Evolutionary conservation across 64 coral and sea anemone species (phyloP).

Genomic region (Actinia equina): DNA sequence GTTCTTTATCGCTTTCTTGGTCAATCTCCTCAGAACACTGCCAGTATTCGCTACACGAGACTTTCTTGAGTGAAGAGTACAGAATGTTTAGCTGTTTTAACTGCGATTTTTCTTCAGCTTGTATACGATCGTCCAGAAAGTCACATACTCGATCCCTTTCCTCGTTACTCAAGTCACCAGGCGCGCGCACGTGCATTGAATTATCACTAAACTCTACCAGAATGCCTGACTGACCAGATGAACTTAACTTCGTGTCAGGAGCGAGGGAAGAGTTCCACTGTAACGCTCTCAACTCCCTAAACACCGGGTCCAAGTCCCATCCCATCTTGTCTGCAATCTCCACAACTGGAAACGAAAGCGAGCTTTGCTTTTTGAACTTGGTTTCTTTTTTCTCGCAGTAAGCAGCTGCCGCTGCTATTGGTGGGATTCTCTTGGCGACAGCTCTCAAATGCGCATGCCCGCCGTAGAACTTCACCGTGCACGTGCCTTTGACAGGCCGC

Average conservation of each 20-base stretch:
- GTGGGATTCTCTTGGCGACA: conserved; percentile 74
- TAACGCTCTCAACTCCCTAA: conserved; percentile 69
- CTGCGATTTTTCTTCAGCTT: conserved; percentile 83
- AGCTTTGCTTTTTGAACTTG: conserved; percentile 53
- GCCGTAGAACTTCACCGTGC: conserved; percentile 89
- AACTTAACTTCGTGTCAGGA: conserved; percentile 39
- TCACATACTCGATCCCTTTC: conserved; percentile 82
- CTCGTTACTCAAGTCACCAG: conserved; percentile 73
- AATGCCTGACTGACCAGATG: conserved; percentile 87
- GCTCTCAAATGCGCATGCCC: conserved; percentile 73
- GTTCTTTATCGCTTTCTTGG: conserved; percentile 61
- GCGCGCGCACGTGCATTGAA: conserved; percentile 68
- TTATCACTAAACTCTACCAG: conserved; percentile 79
- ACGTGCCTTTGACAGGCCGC: conserved; percentile 75
- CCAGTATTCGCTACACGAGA: conserved; percentile 76
- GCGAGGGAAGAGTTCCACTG: conserved; percentile 93
- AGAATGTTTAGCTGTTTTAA: conserved; percentile 71
- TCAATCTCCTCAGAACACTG: conserved; percentile 80
- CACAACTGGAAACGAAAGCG: conserved; percentile 75
- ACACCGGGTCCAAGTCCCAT: conserved; percentile 86
- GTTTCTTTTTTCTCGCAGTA: conserved; percentile 47
- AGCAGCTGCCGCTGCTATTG: conserved; percentile 82
- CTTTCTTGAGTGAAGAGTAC: conserved; percentile 59
- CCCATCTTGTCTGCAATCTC: conserved; percentile 92
- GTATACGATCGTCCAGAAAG: conserved; percentile 90